These are phyloP conservation scores for Zosterops hypoxanthus DNA, from an alignment of 2,113 vertebrate species.

Conservation along the genomic window DNA sequence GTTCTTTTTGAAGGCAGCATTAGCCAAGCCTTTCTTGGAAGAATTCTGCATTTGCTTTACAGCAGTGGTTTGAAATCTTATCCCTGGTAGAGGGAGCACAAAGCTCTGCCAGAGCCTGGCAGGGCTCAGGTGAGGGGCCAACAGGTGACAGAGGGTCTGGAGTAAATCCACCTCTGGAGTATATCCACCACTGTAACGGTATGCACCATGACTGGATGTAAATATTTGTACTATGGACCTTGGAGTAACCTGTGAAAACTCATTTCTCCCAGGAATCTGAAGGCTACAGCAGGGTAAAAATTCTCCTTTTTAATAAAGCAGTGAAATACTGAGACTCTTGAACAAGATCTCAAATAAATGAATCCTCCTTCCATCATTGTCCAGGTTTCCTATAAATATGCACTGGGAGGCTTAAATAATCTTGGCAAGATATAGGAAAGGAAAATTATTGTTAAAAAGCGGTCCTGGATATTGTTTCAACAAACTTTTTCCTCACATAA, in stretches of 20 bases:
- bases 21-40: not conserved
- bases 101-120: not conserved
- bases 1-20: not conserved
- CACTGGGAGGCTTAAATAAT: slow-evolving; percentile 50
- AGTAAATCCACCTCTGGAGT: not conserved
- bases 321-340: not conserved
- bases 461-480: slow-evolving; percentile 34
- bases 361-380: slow-evolving; percentile 6
- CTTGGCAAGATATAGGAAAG: slow-evolving; percentile 49
- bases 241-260: not conserved
- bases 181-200: not conserved
- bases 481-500: slow-evolving; percentile 60
- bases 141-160: not conserved
- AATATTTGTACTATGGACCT: not conserved
- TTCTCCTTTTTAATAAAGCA: slow-evolving; percentile 17
- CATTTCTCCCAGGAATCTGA: not conserved
- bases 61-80: not conserved
- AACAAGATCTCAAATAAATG: not conserved
- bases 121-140: not conserved
- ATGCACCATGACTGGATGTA: not conserved
- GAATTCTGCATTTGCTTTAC: not conserved
- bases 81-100: not conserved
- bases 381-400: slow-evolving; percentile 35
- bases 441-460: slow-evolving; percentile 61
- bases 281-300: not conserved